Evolutionary conservation across 2,113 vertebrate genomes (phyloP), one percentile per base, ranked within the genome.

Genomic region (human): DNA sequence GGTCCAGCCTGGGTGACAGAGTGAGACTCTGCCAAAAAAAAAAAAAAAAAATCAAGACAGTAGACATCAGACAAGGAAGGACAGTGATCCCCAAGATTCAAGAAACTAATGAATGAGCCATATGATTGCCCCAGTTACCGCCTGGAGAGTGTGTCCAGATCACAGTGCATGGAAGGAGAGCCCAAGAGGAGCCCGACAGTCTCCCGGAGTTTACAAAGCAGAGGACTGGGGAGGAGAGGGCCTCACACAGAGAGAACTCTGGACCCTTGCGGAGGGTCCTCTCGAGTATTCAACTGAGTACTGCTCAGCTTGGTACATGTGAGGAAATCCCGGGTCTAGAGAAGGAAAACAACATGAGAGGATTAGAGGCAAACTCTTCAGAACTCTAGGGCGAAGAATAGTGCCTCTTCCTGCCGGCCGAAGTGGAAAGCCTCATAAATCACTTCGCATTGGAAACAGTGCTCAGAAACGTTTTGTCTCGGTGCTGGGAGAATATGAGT

Each of bases 281-380:
- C 2, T 30, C 8, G 8, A 2, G 30, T 50, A 30, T 48, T 38
- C 80, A 7, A 5, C 87, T 10, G 45, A n/a, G 72, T 8, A 13
- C 22, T 48, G 14, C 12, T 40, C 52, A 12, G 30, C 45, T 0
- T 13, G 52, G 5, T 5, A 1, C 38, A 17, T 8, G 20, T n/a
- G 72, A 85, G 92, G 43, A 66, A 80, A 7, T 18, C 38, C 68
- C 4, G 2, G 40, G 40, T 61, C 52, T 50, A 18, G 52, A 55
- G 48, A 22, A 78, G 57, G 16, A 75, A 68, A 59, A 16, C 17
- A 55, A 35, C 59, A 27, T 13, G 75, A 48, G 72, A 59, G 61
- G 45, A 17, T 32, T 48, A 57, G 66, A 27, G 50, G 52, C 27
- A 30, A 48, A 68, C 43, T 48, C 81, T n/a, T 32, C 18, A 57